A percentile compares a stretch with the other conserved stretches of the same genome.
Evolutionary conservation across 2,888 invertebrate species (phyloP).

Genomic region (Adelognathus sp.): DNA sequence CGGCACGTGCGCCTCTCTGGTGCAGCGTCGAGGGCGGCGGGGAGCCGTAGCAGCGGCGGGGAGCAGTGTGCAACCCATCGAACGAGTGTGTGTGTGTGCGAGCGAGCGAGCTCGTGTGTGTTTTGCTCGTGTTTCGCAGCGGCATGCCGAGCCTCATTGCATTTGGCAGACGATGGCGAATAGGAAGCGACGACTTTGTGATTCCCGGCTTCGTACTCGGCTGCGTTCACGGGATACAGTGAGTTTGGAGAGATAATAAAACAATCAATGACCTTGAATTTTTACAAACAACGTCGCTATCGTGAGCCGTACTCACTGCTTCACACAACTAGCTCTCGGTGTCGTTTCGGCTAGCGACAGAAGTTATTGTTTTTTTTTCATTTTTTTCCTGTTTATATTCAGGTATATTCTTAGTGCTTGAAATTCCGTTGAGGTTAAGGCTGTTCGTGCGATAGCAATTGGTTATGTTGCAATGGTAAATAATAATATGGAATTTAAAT

Average conservation of each 20-base stretch:
- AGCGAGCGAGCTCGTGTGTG: neutral
- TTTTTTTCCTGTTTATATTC: neutral
- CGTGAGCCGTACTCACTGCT: neutral
- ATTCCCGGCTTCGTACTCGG: slow-evolving; percentile 90
- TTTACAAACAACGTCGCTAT: neutral
- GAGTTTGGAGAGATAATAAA: slow-evolving; percentile 76
- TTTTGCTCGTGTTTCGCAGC: neutral
- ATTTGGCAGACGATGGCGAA: slow-evolving; percentile 91
- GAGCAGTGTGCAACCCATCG: neutral
- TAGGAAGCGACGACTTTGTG: slow-evolving; percentile 92
- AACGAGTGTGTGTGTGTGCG: neutral
- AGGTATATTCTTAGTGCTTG: neutral
- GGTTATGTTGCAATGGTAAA: neutral
- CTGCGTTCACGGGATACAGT: slow-evolving; percentile 89
- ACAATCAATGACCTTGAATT: neutral
- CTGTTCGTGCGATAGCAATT: neutral
- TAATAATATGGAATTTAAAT: neutral
- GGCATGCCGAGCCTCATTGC: slow-evolving; percentile 92
- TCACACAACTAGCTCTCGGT: neutral
- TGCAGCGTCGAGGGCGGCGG: neutral
- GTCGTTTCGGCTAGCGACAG: neutral
- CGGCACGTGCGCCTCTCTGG: slow-evolving; percentile 47
- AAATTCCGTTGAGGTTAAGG: neutral
- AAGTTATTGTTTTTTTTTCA: neutral
- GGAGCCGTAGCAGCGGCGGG: neutral